Conservation (phyloP, 2,888 invertebrate genomes). For the Eulithis prunata region DNA sequence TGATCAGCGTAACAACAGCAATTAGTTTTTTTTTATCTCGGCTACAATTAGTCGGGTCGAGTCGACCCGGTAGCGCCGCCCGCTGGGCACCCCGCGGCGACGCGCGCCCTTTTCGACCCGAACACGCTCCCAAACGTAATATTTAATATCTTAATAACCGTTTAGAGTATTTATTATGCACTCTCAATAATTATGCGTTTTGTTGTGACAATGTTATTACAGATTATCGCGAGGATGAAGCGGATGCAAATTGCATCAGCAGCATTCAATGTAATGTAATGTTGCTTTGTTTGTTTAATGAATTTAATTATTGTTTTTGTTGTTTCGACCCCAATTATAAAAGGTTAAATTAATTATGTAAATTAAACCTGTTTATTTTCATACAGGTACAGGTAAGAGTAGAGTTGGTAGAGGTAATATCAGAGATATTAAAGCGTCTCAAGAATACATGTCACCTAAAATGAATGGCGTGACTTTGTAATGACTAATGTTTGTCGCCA, state of each 20-base stretch:
- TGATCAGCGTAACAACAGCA: conserved; percentile 61
- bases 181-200: conserved; percentile 72
- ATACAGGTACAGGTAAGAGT: not conserved
- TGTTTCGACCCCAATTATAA: conserved; percentile 1
- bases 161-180: conserved; percentile 71
- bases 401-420: conserved; percentile 2
- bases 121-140: conserved; percentile 55
- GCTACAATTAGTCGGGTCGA: conserved; percentile 52
- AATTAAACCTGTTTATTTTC: too few relatives aligned
- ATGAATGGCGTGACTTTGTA: conserved; percentile 58
- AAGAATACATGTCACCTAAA: conserved; percentile 50
- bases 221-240: conserved; percentile 42
- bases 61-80: conserved; percentile 73
- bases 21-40: conserved; percentile 44
- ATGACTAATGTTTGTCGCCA: conserved; percentile 71
- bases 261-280: conserved; percentile 2
- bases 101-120: conserved; percentile 56
- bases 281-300: conserved; percentile 4
- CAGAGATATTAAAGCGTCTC: conserved; percentile 38
- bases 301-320: conserved; percentile 1
- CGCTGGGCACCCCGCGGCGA: conserved; percentile 73
- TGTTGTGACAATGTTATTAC: conserved; percentile 57
- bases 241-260: conserved; percentile 22
- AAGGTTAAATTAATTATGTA: not conserved
- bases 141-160: conserved; percentile 82